A percentile compares a stretch with the other conserved stretches of the same genome.
Conservation (phyloP, 2,797 vertebrate genomes). For the Pseudopleuronectes americanus region DNA sequence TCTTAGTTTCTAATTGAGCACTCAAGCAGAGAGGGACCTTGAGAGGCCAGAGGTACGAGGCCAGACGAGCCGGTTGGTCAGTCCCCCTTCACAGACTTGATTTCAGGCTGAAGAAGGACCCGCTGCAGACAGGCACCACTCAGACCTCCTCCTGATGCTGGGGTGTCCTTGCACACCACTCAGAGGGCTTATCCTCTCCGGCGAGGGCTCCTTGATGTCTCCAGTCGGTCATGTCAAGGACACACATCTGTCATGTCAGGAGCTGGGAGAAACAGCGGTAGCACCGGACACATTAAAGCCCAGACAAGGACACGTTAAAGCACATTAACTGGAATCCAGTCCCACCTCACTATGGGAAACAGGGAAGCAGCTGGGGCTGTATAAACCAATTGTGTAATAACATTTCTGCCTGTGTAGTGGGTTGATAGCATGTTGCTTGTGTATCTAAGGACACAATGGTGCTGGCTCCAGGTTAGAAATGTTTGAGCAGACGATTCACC, state of each 20-base stretch:
- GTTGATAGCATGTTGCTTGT: slow-evolving; percentile 9
- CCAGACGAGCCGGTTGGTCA: slow-evolving; percentile 44
- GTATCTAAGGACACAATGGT: slow-evolving; percentile 24
- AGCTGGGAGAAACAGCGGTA: slow-evolving; percentile 38
- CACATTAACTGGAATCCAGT: slow-evolving; percentile 39
- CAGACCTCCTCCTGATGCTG: slow-evolving; percentile 47
- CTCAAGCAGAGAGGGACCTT: slow-evolving; percentile 55
- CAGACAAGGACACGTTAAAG: slow-evolving; percentile 48
- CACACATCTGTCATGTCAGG: slow-evolving; percentile 54
- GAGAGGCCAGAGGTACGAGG: slow-evolving; percentile 28
- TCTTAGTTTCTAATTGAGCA: slow-evolving; percentile 67
- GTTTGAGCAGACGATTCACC: background rate
- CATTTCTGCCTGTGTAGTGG: slow-evolving; percentile 31
- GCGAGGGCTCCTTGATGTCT: slow-evolving; percentile 60
- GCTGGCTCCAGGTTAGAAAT: slow-evolving; percentile 1
- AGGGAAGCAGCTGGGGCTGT: slow-evolving; percentile 35
- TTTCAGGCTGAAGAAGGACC: slow-evolving; percentile 37
- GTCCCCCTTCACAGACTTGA: slow-evolving; percentile 32
- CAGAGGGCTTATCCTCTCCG: slow-evolving; percentile 56
- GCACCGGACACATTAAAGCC: slow-evolving; percentile 23
- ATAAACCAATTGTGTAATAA: slow-evolving; percentile 38
- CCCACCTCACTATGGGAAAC: slow-evolving; percentile 33
- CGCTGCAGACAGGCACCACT: slow-evolving; percentile 63
- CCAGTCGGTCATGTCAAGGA: slow-evolving; percentile 66
- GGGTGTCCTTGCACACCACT: slow-evolving; percentile 46